A percentile compares a stretch with the other conserved stretches of the same genome.
Evolutionary conservation across 2,113 vertebrate genomes (phyloP).

Genomic region (Mohoua ochrocephala): DNA sequence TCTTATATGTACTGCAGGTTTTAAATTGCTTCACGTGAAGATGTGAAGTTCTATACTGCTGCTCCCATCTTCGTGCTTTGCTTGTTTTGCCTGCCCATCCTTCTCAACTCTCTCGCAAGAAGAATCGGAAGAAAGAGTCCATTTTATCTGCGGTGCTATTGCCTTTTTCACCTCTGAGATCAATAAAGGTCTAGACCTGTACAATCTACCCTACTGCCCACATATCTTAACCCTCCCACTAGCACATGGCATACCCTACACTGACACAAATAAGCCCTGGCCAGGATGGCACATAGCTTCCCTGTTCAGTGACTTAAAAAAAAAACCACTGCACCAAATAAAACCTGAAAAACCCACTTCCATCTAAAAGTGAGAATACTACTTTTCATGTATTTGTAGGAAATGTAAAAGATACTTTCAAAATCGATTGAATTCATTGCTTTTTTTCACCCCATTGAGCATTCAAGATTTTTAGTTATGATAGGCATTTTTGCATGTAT

Average conservation of each 20-base stretch:
- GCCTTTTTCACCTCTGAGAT: background rate
- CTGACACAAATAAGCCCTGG: background rate
- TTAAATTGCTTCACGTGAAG: background rate
- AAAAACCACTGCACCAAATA: background rate
- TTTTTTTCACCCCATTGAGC: background rate
- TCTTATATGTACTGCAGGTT: background rate
- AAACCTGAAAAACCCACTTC: background rate
- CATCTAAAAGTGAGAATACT: background rate
- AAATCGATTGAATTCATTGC: background rate
- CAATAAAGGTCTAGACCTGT: background rate
- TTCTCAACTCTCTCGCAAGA: background rate
- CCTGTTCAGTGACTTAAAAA: background rate
- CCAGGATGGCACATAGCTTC: background rate
- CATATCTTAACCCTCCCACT: background rate
- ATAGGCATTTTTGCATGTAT: background rate
- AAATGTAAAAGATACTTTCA: background rate
- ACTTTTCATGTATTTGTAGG: background rate
- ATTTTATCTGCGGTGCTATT: background rate
- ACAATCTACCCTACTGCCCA: background rate
- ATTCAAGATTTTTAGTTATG: background rate
- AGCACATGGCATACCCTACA: background rate
- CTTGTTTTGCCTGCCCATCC: background rate
- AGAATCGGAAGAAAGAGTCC: background rate
- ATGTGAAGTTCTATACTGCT: background rate
- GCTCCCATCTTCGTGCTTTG: background rate